These are phyloP conservation scores for Eulacestoma nigropectus DNA, from an alignment of 2,113 vertebrate genomes.

Conservation along the genomic window DNA sequence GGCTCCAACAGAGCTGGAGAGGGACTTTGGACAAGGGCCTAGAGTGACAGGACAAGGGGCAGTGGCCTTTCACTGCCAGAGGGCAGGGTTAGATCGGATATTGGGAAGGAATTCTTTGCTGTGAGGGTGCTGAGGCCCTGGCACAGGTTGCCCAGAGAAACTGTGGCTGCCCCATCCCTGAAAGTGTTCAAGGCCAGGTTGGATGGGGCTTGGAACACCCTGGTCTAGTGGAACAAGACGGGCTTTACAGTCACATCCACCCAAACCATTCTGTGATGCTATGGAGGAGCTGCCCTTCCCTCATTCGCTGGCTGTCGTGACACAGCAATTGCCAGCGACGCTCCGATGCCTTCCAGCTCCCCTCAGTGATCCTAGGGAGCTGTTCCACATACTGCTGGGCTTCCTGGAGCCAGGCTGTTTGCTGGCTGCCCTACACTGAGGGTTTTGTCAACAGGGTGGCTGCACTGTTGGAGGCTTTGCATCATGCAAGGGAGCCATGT, in stretches of 20 bases:
- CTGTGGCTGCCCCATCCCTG: neutral
- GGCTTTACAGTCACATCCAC: neutral
- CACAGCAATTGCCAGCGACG: rapidly evolving
- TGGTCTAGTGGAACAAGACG: neutral
- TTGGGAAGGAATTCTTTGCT: neutral
- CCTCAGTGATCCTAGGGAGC: neutral
- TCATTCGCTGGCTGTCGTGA: rapidly evolving
- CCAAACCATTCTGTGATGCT: neutral
- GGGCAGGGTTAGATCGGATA: neutral
- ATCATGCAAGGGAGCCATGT: rapidly evolving
- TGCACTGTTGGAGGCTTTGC: neutral
- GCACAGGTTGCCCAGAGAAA: neutral
- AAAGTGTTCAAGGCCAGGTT: neutral
- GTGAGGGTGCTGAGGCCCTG: neutral
- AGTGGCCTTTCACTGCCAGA: neutral
- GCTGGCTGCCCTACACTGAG: neutral
- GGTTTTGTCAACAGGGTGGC: neutral
- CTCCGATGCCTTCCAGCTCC: neutral
- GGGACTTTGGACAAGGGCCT: neutral
- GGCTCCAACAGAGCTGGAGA: neutral
- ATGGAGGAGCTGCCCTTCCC: neutral
- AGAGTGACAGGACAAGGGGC: neutral
- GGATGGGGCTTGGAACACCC: rapidly evolving
- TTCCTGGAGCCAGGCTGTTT: neutral
- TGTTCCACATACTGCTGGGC: rapidly evolving